Evolutionary conservation across 2,888 invertebrate genomes (phyloP).

Genomic region (Lochmaea crataegi): DNA sequence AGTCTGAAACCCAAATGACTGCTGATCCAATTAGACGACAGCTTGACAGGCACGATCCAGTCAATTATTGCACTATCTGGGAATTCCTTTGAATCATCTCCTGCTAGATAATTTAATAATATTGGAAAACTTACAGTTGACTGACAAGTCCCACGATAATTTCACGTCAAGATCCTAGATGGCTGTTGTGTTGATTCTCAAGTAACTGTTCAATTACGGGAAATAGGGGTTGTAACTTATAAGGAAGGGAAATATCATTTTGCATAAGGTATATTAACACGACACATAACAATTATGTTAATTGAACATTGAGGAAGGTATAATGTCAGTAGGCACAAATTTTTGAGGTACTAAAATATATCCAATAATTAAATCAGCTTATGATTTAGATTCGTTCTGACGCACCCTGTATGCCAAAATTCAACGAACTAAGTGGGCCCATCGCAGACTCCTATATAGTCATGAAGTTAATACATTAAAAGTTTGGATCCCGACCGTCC

Average conservation of each 20-base stretch:
- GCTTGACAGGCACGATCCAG: slow-evolving; percentile 46
- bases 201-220: slow-evolving; percentile 10
- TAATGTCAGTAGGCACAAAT: too few species aligned
- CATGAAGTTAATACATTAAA: too few species aligned
- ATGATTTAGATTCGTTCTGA: too few species aligned
- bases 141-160: slow-evolving; percentile 41
- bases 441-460: too few species aligned
- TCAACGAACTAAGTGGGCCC: too few species aligned
- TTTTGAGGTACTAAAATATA: too few species aligned
- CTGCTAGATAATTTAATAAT: slow-evolving; percentile 41
- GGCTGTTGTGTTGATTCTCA: not conserved
- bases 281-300: too few species aligned
- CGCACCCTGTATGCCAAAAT: too few species aligned
- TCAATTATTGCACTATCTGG: slow-evolving; percentile 45
- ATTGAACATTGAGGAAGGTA: too few species aligned
- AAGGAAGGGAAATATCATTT: not conserved
- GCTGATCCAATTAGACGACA: slow-evolving; percentile 45
- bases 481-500: too few species aligned
- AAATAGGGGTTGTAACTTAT: not conserved
- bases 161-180: slow-evolving; percentile 8
- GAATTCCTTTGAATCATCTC: slow-evolving; percentile 42
- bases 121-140: slow-evolving; percentile 42
- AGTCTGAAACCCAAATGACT: slow-evolving; percentile 38
- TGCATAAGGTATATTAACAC: too few species aligned
- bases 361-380: too few species aligned